Evolutionary conservation across 2,888 invertebrate genomes (phyloP).

Genomic region (Eupelmus urozonus): DNA sequence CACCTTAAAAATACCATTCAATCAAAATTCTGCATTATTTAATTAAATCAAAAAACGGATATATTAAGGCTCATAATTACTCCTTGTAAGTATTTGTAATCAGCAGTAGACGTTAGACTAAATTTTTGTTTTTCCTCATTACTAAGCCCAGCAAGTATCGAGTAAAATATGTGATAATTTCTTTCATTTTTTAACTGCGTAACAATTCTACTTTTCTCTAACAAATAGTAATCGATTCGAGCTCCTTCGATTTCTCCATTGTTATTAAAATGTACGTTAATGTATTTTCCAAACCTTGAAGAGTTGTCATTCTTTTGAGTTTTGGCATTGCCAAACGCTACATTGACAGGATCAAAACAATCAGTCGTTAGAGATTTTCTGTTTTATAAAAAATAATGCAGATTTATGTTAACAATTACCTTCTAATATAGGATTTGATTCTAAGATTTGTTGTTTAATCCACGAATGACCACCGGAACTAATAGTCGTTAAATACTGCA

Average conservation of each 20-base stretch:
- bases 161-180: constrained; percentile 97
- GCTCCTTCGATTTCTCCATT: constrained; percentile 94
- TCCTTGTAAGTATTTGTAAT: constrained; percentile 90
- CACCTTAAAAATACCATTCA: constrained; percentile 5
- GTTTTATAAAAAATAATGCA: constrained; percentile 3
- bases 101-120: constrained; percentile 85
- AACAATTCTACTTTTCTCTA: constrained; percentile 96
- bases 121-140: constrained; percentile 88
- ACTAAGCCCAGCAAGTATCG: constrained; percentile 90
- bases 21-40: constrained; percentile 15
- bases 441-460: constrained; percentile 98
- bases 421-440: constrained; percentile 97
- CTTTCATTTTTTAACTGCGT: constrained; percentile 93
- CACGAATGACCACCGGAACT: constrained; percentile 91
- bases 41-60: constrained; percentile 67
- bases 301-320: constrained; percentile 97
- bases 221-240: constrained; percentile 94
- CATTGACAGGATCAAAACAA: not conserved
- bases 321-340: constrained; percentile 97
- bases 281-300: constrained; percentile 96
- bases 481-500: constrained; percentile 95
- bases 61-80: too few relatives aligned
- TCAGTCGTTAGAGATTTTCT: not conserved
- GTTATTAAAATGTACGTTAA: constrained; percentile 91
- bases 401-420: constrained; percentile 73